Percentiles rank a stretch among this genome's conserved stretches.
Conservation (phyloP, 2,888 invertebrate genomes). For the Teleiodes luculella region DNA sequence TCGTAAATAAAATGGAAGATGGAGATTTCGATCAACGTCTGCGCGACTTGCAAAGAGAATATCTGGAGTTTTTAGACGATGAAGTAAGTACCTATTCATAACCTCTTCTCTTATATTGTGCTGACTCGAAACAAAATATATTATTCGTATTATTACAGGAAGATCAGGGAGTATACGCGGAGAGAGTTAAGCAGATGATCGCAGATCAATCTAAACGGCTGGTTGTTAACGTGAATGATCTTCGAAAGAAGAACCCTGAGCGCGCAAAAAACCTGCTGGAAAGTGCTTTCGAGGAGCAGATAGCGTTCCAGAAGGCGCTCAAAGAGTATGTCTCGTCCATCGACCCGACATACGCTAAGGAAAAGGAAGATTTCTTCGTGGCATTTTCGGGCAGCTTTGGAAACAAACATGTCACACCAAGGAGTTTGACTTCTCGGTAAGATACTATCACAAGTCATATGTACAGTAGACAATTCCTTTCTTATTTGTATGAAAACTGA, state of each 20-base stretch:
- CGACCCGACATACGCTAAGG: slow-evolving; percentile 90
- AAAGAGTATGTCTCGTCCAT: slow-evolving; percentile 92
- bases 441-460: slow-evolving; percentile 12
- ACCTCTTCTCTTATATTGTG: slow-evolving; percentile 42
- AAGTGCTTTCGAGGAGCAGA: slow-evolving; percentile 94
- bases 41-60: slow-evolving; percentile 92
- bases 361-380: slow-evolving; percentile 91
- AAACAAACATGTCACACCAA: slow-evolving; percentile 96
- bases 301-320: slow-evolving; percentile 93
- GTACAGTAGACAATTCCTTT: too few relatives aligned
- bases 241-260: slow-evolving; percentile 89
- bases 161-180: slow-evolving; percentile 93
- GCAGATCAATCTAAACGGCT: slow-evolving; percentile 88
- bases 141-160: slow-evolving; percentile 77
- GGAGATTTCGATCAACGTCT: slow-evolving; percentile 87
- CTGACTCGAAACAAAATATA: slow-evolving; percentile 52
- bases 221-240: slow-evolving; percentile 95
- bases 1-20: slow-evolving; percentile 69
- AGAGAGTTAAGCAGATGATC: slow-evolving; percentile 94
- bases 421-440: slow-evolving; percentile 89
- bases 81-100: slow-evolving; percentile 85
- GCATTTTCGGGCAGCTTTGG: slow-evolving; percentile 99
- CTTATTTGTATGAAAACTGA: too few relatives aligned
- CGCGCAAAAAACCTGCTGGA: slow-evolving; percentile 87
- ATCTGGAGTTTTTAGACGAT: slow-evolving; percentile 97